Percentiles rank a stretch among this genome's conserved stretches.
These are phyloP conservation scores for Chrosomus eos DNA, from an alignment of 2,797 vertebrate species.

Conservation along the genomic window DNA sequence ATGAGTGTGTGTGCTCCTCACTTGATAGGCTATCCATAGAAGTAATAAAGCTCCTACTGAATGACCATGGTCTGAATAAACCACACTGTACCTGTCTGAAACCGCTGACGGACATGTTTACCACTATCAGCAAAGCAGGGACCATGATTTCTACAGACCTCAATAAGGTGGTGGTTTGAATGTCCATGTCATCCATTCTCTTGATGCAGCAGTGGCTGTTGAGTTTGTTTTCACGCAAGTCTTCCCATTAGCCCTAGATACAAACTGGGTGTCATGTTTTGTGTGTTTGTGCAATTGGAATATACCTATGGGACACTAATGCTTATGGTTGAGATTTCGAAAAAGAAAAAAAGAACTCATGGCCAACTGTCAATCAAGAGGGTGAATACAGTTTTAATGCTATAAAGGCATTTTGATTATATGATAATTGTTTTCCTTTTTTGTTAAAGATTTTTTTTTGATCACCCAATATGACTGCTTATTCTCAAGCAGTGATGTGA, in stretches of 20 bases:
- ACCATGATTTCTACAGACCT: conserved; percentile 45
- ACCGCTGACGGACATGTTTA: conserved; percentile 49
- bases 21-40: conserved; percentile 39
- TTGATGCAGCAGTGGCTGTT: conserved; percentile 59
- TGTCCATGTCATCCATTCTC: conserved; percentile 61
- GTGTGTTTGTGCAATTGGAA: conserved; percentile 33
- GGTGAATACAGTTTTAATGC: conserved; percentile 58
- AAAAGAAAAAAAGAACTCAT: conserved; percentile 19
- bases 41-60: conserved; percentile 57
- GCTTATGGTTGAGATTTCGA: not conserved
- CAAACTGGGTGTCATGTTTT: conserved; percentile 44
- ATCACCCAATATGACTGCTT: conserved; percentile 64
- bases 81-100: conserved; percentile 55
- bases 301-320: conserved; percentile 18
- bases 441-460: conserved; percentile 47
- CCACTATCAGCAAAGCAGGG: conserved; percentile 42
- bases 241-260: conserved; percentile 45
- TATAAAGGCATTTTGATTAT: conserved; percentile 63
- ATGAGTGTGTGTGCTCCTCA: conserved; percentile 28
- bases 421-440: conserved; percentile 48
- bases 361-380: conserved; percentile 58
- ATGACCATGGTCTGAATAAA: conserved; percentile 63
- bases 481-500: conserved; percentile 68
- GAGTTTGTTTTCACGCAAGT: conserved; percentile 52
- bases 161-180: conserved; percentile 49